Conservation (phyloP, 2,113 vertebrate species). For the Illadopsis cleaveri region DNA sequence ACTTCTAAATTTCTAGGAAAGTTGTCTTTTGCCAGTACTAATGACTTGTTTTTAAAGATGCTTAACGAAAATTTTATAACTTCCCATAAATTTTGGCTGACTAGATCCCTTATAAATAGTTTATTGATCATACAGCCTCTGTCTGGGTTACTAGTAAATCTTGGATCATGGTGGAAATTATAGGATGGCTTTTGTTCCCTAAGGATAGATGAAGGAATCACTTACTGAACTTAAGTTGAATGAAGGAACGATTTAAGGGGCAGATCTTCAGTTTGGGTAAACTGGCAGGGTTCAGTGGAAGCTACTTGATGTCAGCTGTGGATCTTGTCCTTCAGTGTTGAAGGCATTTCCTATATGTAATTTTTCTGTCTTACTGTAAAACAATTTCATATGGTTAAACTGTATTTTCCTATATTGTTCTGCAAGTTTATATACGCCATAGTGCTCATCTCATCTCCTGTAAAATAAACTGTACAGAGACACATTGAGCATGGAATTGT, state of each 20-base stretch:
- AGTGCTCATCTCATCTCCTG: conserved; percentile 70
- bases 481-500: conserved; percentile 21
- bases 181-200: neutral
- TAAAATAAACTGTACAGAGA: conserved; percentile 76
- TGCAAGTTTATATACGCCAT: conserved; percentile 61
- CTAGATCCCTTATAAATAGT: conserved; percentile 59
- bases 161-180: conserved; percentile 35
- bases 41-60: conserved; percentile 52
- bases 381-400: conserved; percentile 69
- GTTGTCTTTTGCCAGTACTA: conserved; percentile 68
- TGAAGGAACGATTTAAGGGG: conserved; percentile 56
- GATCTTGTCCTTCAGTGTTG: conserved; percentile 64
- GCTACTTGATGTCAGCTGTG: conserved; percentile 48
- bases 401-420: conserved; percentile 57
- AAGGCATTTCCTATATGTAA: conserved; percentile 64
- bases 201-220: conserved; percentile 61
- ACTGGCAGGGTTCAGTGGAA: conserved; percentile 37
- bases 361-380: conserved; percentile 70
- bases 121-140: conserved; percentile 53
- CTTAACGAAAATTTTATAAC: conserved; percentile 70
- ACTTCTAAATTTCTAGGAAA: conserved; percentile 74
- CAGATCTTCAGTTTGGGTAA: conserved; percentile 49
- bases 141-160: conserved; percentile 68
- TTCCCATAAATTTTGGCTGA: conserved; percentile 57
- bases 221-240: conserved; percentile 65